Percentiles rank a stretch among this genome's conserved stretches.
phyloP scores from a whole-genome alignment of 2,888 invertebrate species.

The Cyrtodaria siliqua region DNA sequence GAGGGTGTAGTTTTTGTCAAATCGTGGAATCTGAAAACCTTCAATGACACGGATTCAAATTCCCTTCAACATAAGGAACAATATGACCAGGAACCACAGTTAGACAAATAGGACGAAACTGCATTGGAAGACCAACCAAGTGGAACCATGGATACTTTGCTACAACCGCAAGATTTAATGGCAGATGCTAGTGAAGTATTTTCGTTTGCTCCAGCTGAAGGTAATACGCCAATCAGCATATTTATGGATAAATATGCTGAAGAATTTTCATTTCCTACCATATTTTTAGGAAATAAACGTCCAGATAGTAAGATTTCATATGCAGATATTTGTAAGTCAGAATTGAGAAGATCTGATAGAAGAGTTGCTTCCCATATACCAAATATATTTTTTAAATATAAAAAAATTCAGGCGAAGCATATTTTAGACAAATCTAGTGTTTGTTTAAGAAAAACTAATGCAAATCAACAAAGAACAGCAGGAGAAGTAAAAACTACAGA shows the following conservation, averaged over 20 bases:
- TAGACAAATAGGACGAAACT: slow-evolving; percentile 2
- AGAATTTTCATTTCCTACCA: neutral
- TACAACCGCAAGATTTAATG: neutral
- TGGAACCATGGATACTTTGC: neutral
- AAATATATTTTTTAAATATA: slow-evolving; percentile 54
- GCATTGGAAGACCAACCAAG: neutral
- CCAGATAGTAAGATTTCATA: neutral
- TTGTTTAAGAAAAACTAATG: slow-evolving; percentile 37
- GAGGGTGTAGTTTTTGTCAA: no score
- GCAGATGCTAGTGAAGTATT: neutral
- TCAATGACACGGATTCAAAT: no score
- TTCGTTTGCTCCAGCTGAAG: neutral
- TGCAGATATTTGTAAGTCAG: slow-evolving; percentile 38
- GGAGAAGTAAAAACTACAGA: slow-evolving; percentile 19
- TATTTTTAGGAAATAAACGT: neutral
- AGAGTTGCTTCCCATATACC: slow-evolving; percentile 34
- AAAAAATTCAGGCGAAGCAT: slow-evolving; percentile 43
- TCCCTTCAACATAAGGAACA: no score
- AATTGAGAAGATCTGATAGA: slow-evolving; percentile 39
- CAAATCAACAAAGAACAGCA: slow-evolving; percentile 21
- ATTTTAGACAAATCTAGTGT: slow-evolving; percentile 18
- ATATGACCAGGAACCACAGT: no score
- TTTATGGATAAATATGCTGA: neutral
- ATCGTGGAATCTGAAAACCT: no score
- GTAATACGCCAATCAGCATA: neutral